phyloP scores from a whole-genome alignment of 2,888 invertebrate species.

The Eupithecia centaureata region DNA sequence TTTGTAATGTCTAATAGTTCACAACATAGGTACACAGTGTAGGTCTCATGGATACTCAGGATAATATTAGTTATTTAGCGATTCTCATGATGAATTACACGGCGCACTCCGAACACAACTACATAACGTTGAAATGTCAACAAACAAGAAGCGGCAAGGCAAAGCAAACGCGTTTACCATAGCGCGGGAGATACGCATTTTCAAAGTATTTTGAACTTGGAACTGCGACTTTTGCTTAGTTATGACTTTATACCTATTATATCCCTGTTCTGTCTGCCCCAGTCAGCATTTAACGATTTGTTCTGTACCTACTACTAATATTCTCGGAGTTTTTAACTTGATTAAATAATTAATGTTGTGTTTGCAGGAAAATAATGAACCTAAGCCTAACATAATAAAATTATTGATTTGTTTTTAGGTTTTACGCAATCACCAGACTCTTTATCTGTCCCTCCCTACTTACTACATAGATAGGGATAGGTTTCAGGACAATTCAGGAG shows the following conservation, averaged over 20 bases:
- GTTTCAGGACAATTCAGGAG: background rate
- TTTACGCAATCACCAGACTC: background rate
- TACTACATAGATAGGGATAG: background rate
- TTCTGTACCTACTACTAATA: background rate
- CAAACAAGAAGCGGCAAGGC: slow-evolving; percentile 63
- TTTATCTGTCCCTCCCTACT: background rate
- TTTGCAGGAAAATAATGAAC: background rate
- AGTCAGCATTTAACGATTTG: background rate
- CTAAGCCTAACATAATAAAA: too few species aligned
- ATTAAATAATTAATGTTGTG: background rate
- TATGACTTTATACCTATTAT: background rate
- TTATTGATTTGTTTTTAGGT: background rate
- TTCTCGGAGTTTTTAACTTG: background rate
- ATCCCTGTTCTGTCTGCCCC: too few species aligned
- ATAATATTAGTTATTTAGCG: slow-evolving; percentile 56
- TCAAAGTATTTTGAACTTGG: slow-evolving; percentile 15
- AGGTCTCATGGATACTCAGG: slow-evolving; percentile 51
- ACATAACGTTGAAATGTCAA: slow-evolving; percentile 70
- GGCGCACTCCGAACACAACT: slow-evolving; percentile 72
- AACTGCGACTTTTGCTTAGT: background rate
- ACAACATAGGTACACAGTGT: slow-evolving; percentile 52
- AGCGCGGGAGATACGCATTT: slow-evolving; percentile 49
- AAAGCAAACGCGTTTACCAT: slow-evolving; percentile 47
- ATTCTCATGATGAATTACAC: slow-evolving; percentile 60
- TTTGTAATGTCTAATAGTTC: slow-evolving; percentile 49